These are phyloP conservation scores for Neosilurus hyrtlii DNA, from an alignment of 2,797 vertebrate species.

Conservation along the genomic window DNA sequence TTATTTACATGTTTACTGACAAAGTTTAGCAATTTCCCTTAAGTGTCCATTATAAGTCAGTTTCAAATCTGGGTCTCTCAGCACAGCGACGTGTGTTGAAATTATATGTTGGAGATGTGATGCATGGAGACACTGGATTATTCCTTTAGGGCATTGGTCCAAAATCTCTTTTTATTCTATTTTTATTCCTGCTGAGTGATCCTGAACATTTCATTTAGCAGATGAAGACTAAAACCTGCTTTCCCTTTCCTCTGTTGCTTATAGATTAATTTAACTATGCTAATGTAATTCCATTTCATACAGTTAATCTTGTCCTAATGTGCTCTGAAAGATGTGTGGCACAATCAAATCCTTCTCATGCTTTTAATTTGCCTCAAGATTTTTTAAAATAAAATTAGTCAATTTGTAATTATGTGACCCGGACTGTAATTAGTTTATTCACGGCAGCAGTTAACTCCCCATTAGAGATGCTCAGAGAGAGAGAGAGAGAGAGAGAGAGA, in stretches of 20 bases:
- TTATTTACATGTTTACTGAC: not conserved
- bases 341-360: constrained; percentile 78
- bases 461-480: constrained; percentile 66
- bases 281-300: constrained; percentile 82
- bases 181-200: not conserved
- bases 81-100: not conserved
- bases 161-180: too few relatives aligned
- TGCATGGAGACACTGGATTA: not conserved
- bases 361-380: constrained; percentile 74
- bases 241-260: constrained; percentile 59
- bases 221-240: not conserved
- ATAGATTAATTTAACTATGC: constrained; percentile 80
- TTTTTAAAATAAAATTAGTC: constrained; percentile 79
- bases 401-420: constrained; percentile 81
- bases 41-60: not conserved
- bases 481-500: constrained; percentile 45
- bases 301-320: constrained; percentile 81
- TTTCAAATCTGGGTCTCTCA: not conserved
- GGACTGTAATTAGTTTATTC: constrained; percentile 80
- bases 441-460: constrained; percentile 75
- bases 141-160: not conserved
- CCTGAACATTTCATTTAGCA: constrained; percentile 2
- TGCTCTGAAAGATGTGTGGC: constrained; percentile 77
- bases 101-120: not conserved
- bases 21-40: not conserved